phyloP scores from a whole-genome alignment of 2,888 invertebrate species.

The Vesta saturnalis region DNA sequence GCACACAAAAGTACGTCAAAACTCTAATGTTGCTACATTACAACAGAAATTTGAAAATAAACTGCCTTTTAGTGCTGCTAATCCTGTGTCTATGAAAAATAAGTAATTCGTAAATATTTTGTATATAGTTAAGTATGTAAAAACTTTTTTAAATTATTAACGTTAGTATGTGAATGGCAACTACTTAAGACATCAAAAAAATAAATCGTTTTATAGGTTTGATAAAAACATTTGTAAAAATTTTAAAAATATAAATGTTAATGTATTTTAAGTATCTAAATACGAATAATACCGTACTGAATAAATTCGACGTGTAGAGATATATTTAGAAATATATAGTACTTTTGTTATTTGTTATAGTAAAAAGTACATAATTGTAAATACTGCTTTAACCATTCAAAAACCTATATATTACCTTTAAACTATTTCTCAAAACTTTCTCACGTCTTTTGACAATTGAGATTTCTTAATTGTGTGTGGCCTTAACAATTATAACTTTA shows the following conservation, averaged over 20 bases:
- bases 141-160: conserved; percentile 33
- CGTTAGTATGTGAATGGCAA: conserved; percentile 24
- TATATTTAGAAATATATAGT: conserved; percentile 5
- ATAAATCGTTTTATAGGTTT: conserved; percentile 7
- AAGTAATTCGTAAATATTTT: conserved; percentile 8
- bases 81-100: conserved; percentile 22
- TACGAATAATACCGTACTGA: background rate
- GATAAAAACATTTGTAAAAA: conserved; percentile 22
- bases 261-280: background rate
- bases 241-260: background rate
- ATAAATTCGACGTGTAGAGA: conserved; percentile 4
- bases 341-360: conserved; percentile 11
- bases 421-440: too few relatives aligned
- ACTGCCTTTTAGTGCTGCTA: conserved; percentile 29
- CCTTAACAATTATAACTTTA: too few relatives aligned
- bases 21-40: conserved; percentile 79
- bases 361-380: too few relatives aligned
- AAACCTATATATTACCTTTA: too few relatives aligned
- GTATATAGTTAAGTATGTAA: conserved; percentile 9
- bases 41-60: conserved; percentile 82
- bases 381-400: too few relatives aligned
- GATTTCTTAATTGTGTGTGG: too few relatives aligned
- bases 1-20: conserved; percentile 64
- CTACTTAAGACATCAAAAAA: conserved; percentile 26
- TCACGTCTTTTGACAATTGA: too few relatives aligned